A percentile compares a stretch with the other conserved stretches of the same genome.
These are phyloP conservation scores for Deilephila elpenor DNA, from an alignment of 2,888 invertebrate genomes.

Conservation along the genomic window DNA sequence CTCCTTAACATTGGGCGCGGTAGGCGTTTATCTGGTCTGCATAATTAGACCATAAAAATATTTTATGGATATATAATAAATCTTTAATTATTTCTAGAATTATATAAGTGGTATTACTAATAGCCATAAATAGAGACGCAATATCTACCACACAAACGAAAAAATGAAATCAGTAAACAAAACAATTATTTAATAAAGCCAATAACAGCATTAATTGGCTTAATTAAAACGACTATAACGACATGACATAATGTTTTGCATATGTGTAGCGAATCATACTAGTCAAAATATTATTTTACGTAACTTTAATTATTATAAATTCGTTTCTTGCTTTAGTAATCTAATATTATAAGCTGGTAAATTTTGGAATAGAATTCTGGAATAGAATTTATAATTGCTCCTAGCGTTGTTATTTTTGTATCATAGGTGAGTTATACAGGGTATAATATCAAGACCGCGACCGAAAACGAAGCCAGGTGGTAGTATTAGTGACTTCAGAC, in stretches of 20 bases:
- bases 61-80: too few relatives aligned
- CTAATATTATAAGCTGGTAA: background rate
- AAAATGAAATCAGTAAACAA: background rate
- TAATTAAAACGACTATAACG: background rate
- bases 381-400: too few relatives aligned
- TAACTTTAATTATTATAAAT: background rate
- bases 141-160: background rate
- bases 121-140: background rate
- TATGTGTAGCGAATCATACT: slow-evolving; percentile 2
- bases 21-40: too few relatives aligned
- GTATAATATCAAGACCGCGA: too few relatives aligned
- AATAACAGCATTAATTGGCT: background rate
- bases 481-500: too few relatives aligned
- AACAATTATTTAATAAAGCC: background rate
- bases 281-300: background rate
- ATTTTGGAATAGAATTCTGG: too few relatives aligned
- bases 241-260: background rate
- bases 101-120: background rate
- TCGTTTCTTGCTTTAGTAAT: background rate
- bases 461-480: too few relatives aligned
- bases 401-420: too few relatives aligned
- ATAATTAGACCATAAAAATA: too few relatives aligned
- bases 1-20: too few relatives aligned
- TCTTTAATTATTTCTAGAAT: background rate
- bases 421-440: too few relatives aligned